Evolutionary conservation across 2,888 invertebrate genomes (phyloP).

Genomic region (Neria commutata): DNA sequence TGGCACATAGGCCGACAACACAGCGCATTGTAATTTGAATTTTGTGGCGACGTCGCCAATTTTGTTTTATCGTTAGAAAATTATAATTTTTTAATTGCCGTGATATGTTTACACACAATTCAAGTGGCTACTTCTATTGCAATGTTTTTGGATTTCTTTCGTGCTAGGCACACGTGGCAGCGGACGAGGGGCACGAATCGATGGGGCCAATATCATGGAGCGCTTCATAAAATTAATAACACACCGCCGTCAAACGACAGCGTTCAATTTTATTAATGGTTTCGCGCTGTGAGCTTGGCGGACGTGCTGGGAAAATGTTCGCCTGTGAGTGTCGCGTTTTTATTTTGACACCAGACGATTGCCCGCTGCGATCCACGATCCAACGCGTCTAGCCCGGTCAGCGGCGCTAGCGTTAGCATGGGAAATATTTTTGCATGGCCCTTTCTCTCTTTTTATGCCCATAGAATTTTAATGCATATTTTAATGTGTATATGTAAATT

Average conservation of each 20-base stretch:
- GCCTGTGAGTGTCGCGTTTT: background rate
- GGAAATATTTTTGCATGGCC: too few relatives aligned
- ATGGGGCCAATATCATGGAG: too few relatives aligned
- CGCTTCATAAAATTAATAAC: background rate
- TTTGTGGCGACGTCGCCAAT: slow-evolving; percentile 3
- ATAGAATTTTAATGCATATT: too few relatives aligned
- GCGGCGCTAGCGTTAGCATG: too few relatives aligned
- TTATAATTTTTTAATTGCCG: slow-evolving; percentile 3
- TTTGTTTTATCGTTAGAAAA: background rate
- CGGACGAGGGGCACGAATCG: too few relatives aligned
- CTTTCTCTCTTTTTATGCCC: too few relatives aligned
- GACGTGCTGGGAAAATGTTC: background rate
- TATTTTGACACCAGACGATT: background rate
- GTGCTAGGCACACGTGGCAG: too few relatives aligned
- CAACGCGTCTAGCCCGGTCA: too few relatives aligned
- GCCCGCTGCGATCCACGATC: too few relatives aligned
- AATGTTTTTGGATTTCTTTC: background rate
- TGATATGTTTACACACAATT: background rate
- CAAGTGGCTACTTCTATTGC: too few relatives aligned
- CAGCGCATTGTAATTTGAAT: slow-evolving; percentile 4
- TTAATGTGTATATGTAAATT: too few relatives aligned
- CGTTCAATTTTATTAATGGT: background rate
- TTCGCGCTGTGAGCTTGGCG: background rate
- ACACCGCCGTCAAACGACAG: background rate
- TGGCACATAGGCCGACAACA: too few relatives aligned